A percentile compares a stretch with the other conserved stretches of the same genome.
Conservation (phyloP, 2,888 invertebrate species). For the Phymatocera aterrima region DNA sequence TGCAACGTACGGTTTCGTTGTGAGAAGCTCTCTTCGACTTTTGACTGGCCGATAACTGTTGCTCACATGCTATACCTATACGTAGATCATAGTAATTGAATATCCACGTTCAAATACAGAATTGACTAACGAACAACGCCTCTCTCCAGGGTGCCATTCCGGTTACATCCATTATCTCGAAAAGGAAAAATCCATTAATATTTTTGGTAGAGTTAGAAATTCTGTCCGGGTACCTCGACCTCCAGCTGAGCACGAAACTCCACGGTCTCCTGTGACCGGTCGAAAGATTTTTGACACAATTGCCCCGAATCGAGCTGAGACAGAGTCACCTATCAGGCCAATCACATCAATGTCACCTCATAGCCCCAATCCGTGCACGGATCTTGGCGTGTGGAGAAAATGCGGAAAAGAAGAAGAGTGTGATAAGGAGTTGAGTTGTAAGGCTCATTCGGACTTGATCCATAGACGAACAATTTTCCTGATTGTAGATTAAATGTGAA, state of each 20-base stretch:
- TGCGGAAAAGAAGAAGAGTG: background rate
- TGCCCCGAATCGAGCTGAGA: constrained; percentile 78
- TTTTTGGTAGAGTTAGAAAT: constrained; percentile 84
- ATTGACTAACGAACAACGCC: background rate
- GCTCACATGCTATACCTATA: too few species aligned
- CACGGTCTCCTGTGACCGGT: constrained; percentile 68
- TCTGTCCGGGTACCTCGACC: constrained; percentile 85
- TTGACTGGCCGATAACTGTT: too few species aligned
- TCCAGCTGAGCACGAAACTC: constrained; percentile 72
- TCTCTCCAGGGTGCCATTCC: background rate
- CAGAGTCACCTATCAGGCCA: constrained; percentile 79
- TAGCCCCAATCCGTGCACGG: constrained; percentile 79
- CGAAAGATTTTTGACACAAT: constrained; percentile 74
- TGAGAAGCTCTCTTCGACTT: too few species aligned
- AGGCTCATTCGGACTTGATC: background rate
- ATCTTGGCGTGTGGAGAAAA: constrained; percentile 72
- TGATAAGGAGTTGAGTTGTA: background rate
- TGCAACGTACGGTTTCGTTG: too few species aligned
- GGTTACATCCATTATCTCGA: background rate
- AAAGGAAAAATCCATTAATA: constrained; percentile 78
- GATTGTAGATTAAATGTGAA: background rate
- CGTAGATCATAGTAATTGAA: too few species aligned
- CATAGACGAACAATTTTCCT: background rate
- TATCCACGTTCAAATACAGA: background rate
- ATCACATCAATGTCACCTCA: constrained; percentile 80